Percentiles rank a stretch among this genome's conserved stretches.
Evolutionary conservation across 2,888 invertebrate species (phyloP).

Genomic region (Cheilosia grossa): DNA sequence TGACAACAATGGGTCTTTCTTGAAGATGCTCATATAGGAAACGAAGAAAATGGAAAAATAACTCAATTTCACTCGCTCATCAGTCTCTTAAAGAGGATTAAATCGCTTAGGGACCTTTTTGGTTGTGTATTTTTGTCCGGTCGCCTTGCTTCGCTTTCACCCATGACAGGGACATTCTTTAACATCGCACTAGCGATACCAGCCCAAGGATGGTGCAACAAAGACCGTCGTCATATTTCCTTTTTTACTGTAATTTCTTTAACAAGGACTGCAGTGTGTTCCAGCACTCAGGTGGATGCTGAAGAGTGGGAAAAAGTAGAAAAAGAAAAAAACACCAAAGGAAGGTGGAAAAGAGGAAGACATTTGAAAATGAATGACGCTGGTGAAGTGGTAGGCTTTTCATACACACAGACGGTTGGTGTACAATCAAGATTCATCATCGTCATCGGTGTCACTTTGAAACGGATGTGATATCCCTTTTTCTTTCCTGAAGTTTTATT

Average conservation of each 20-base stretch:
- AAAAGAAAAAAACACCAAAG: not conserved
- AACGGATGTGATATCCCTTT: slow-evolving; percentile 64
- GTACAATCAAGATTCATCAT: slow-evolving; percentile 67
- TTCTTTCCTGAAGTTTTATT: slow-evolving; percentile 35
- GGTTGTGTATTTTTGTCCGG: slow-evolving; percentile 19
- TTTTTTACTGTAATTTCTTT: slow-evolving; percentile 28
- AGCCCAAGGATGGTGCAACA: slow-evolving; percentile 20
- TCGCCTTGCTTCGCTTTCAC: slow-evolving; percentile 13
- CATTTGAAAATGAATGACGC: slow-evolving; percentile 50
- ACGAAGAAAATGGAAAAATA: slow-evolving; percentile 54
- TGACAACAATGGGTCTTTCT: slow-evolving; percentile 52
- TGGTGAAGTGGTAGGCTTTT: slow-evolving; percentile 68
- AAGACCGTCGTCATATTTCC: slow-evolving; percentile 45
- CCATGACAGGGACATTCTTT: slow-evolving; percentile 30
- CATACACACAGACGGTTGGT: slow-evolving; percentile 52
- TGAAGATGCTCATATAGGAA: slow-evolving; percentile 20
- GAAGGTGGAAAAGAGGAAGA: slow-evolving; percentile 30
- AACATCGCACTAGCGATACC: not conserved
- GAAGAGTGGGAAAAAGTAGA: slow-evolving; percentile 11
- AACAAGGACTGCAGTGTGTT: slow-evolving; percentile 36
- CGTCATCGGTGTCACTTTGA: slow-evolving; percentile 43
- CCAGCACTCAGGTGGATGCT: slow-evolving; percentile 16
- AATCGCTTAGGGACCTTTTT: slow-evolving; percentile 55
- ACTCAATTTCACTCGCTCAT: slow-evolving; percentile 66
- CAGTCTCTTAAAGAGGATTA: slow-evolving; percentile 59